Conservation (phyloP, 2,113 vertebrate species). For the Osmerus eperlanus region DNA sequence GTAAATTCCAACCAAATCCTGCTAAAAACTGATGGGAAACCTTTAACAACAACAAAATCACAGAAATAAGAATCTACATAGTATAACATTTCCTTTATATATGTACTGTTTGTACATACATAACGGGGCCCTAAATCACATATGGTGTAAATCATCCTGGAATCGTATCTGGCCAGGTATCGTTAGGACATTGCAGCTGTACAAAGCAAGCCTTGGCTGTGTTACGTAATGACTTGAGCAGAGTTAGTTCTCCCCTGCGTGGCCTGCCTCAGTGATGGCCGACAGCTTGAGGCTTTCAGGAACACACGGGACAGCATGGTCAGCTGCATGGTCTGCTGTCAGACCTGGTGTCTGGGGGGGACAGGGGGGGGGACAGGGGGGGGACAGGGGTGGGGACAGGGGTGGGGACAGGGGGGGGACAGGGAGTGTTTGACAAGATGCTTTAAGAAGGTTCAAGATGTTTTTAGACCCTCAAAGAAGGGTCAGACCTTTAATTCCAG, state of each 20-base stretch:
- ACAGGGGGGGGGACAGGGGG: too few species aligned
- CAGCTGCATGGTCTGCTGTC: too few species aligned
- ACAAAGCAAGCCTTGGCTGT: not conserved
- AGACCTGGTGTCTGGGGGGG: too few species aligned
- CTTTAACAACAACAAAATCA: not conserved
- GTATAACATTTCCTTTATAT: too few species aligned
- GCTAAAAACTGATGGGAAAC: not conserved
- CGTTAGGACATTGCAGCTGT: not conserved
- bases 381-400: too few species aligned
- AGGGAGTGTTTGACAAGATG: not conserved
- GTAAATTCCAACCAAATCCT: slow-evolving; percentile 16
- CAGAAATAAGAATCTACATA: not conserved
- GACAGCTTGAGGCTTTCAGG: too few species aligned
- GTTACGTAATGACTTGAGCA: not conserved
- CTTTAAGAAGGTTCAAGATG: not conserved
- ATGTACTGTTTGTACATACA: too few species aligned
- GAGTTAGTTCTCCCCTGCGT: not conserved
- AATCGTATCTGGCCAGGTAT: not conserved
- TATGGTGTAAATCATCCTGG: not conserved
- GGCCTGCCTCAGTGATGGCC: not conserved
- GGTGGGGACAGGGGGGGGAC: too few species aligned
- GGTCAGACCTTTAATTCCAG: not conserved
- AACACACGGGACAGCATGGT: too few species aligned
- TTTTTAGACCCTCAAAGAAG: too few species aligned
- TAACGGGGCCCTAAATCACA: too few species aligned